phyloP scores from a whole-genome alignment of 2,797 vertebrate species.

The Orientallactaga sibirica region DNA sequence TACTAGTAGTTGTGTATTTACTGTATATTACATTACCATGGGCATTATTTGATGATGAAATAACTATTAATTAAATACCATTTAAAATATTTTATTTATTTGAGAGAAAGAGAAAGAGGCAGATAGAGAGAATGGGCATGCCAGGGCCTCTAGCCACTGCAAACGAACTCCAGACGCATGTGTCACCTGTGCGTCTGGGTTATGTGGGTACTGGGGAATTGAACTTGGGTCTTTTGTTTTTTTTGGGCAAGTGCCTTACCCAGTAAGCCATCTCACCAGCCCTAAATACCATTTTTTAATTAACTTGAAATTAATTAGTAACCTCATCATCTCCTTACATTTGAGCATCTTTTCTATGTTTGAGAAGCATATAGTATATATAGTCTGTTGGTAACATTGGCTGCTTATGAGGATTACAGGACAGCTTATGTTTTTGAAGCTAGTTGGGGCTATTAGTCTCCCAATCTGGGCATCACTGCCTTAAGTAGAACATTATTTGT shows the following conservation, averaged over 20 bases:
- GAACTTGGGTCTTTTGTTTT: no score
- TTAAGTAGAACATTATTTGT: conserved; percentile 21
- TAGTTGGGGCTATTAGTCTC: not conserved
- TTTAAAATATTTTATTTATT: not conserved
- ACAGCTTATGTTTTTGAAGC: not conserved
- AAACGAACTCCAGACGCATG: no score
- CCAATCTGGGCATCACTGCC: not conserved
- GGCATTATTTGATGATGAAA: conserved; percentile 33
- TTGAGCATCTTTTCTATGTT: not conserved
- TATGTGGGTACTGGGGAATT: no score
- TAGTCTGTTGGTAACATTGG: not conserved
- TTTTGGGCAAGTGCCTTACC: no score
- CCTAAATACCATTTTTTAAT: no score
- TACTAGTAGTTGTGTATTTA: not conserved
- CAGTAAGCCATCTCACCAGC: no score
- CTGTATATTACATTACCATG: not conserved
- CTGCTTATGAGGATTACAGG: not conserved
- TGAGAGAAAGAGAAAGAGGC: no score
- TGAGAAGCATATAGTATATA: conserved; percentile 8
- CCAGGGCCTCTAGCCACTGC: no score
- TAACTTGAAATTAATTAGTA: conserved; percentile 34
- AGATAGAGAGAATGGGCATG: no score
- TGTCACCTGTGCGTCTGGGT: no score
- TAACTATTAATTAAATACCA: not conserved
- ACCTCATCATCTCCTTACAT: not conserved